Evolutionary conservation across 92 coral and sea anemone species (phyloP).

Genomic region (Galaxea fascicularis): DNA sequence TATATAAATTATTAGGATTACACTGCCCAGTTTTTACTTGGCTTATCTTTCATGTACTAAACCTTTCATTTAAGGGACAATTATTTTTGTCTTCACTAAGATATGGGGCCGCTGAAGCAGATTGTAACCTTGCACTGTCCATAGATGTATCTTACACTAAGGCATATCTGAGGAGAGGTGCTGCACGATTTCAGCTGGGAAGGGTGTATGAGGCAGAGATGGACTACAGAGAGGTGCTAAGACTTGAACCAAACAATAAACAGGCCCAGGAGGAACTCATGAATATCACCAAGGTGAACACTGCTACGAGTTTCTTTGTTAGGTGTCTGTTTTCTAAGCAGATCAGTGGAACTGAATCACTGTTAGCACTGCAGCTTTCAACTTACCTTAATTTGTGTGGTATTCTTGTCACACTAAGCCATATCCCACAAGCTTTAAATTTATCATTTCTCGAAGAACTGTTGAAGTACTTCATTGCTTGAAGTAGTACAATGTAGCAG

Average conservation of each 20-base stretch:
- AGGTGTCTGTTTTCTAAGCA: neutral
- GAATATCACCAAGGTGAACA: slow-evolving; percentile 70
- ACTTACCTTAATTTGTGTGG: no score
- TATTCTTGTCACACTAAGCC: no score
- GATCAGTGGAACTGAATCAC: no score
- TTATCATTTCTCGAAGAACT: no score
- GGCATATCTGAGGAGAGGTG: slow-evolving; percentile 90
- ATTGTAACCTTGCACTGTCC: slow-evolving; percentile 82
- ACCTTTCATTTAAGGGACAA: neutral
- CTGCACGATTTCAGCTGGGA: slow-evolving; percentile 70
- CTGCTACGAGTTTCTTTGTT: neutral
- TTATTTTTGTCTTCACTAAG: slow-evolving; percentile 28
- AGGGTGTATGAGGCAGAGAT: slow-evolving; percentile 62
- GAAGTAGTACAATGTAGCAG: neutral
- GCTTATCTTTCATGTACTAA: no score
- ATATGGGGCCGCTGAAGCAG: slow-evolving; percentile 95
- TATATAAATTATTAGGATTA: no score
- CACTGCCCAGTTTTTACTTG: no score
- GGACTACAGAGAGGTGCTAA: slow-evolving; percentile 62
- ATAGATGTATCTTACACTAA: slow-evolving; percentile 87
- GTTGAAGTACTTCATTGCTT: no score
- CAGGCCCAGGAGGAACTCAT: slow-evolving; percentile 87
- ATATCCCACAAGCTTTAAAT: no score
- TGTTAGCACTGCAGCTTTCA: no score
- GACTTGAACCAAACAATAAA: slow-evolving; percentile 86